Evolutionary conservation across 2,888 invertebrate species (phyloP).

Genomic region (Nudaria mundana): DNA sequence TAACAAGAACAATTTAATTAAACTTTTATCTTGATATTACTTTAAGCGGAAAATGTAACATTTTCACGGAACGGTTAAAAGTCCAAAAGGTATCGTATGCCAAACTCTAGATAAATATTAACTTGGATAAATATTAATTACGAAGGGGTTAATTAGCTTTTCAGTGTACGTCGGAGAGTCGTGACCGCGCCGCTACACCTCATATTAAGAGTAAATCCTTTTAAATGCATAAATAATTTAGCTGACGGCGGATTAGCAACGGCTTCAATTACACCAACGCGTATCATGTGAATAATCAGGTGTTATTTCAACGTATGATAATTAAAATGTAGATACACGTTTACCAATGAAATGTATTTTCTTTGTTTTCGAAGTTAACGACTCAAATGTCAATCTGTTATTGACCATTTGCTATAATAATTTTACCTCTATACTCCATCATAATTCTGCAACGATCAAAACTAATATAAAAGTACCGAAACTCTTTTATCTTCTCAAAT

Average conservation of each 20-base stretch:
- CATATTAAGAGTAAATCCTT: conserved; percentile 79
- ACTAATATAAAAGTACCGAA: no score
- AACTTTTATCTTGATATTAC: conserved; percentile 15
- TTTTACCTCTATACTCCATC: no score
- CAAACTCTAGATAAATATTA: conserved; percentile 34
- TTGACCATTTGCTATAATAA: no score
- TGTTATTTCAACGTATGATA: background rate
- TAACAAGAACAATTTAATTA: conserved; percentile 18
- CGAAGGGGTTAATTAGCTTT: conserved; percentile 60
- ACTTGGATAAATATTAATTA: conserved; percentile 40
- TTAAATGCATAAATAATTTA: conserved; percentile 79
- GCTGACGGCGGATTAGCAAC: conserved; percentile 61
- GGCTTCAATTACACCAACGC: conserved; percentile 41
- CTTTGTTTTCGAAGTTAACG: no score
- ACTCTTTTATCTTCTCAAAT: no score
- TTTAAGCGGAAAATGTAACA: conserved; percentile 16
- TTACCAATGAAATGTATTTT: background rate
- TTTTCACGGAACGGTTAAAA: conserved; percentile 10
- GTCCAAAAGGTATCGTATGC: conserved; percentile 9
- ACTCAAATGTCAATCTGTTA: no score
- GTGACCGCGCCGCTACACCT: conserved; percentile 74
- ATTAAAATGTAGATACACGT: no score
- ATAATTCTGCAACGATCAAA: no score
- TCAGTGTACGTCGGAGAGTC: conserved; percentile 55
- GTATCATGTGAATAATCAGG: conserved; percentile 4